Evolutionary conservation across 2,888 invertebrate genomes (phyloP).

Genomic region (Luperina nickerlii): DNA sequence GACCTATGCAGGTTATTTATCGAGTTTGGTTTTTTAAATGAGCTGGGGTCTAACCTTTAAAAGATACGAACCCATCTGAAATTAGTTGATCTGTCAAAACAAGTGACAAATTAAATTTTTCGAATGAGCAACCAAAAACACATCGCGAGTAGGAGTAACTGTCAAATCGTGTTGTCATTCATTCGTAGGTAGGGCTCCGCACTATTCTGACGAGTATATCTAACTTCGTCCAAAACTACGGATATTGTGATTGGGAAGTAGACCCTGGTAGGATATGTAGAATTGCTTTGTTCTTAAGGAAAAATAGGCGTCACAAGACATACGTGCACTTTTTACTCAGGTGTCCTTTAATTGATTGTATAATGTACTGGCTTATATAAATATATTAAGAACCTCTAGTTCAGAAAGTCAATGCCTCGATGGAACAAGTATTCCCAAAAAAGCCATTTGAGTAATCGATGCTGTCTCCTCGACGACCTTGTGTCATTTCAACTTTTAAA

Average conservation of each 20-base stretch:
- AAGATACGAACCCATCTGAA: background rate
- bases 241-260: background rate
- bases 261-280: too few relatives aligned
- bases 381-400: slow-evolving; percentile 17
- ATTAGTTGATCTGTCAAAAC: background rate
- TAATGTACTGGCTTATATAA: slow-evolving; percentile 1
- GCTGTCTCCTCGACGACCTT: slow-evolving; percentile 28
- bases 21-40: background rate
- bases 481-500: slow-evolving; percentile 21
- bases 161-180: background rate
- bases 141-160: background rate
- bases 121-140: background rate
- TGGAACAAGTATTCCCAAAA: slow-evolving; percentile 37
- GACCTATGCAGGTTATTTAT: background rate
- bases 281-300: background rate
- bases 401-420: slow-evolving; percentile 20
- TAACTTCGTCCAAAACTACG: background rate
- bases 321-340: background rate
- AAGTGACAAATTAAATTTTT: background rate
- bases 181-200: background rate
- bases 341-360: slow-evolving; percentile 37
- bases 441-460: slow-evolving; percentile 39
- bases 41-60: background rate
- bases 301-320: background rate
- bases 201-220: background rate